phyloP scores from a whole-genome alignment of 2,888 invertebrate genomes.

The Allolobophora icterica region DNA sequence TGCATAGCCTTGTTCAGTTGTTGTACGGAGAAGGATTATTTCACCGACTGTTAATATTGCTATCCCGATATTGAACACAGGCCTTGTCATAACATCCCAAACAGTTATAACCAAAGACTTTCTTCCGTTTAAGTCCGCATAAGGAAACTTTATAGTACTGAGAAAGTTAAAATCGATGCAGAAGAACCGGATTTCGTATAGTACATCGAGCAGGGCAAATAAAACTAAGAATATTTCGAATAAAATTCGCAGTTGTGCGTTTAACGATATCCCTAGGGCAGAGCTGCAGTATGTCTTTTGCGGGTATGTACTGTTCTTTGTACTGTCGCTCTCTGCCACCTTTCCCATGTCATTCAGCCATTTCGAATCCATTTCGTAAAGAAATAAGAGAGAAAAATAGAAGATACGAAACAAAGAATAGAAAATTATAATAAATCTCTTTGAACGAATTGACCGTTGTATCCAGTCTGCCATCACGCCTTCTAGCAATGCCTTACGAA shows the following conservation, averaged over 20 bases:
- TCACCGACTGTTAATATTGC: not conserved
- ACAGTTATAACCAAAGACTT: not conserved
- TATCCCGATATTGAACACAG: not conserved
- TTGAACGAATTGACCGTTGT: not conserved
- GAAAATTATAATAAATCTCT: not conserved
- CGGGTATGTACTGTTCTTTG: not conserved
- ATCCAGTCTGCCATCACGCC: constrained; percentile 30
- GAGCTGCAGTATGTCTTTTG: not conserved
- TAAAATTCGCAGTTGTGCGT: no score
- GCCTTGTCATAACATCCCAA: not conserved
- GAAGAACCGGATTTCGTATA: not conserved
- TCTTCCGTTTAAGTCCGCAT: no score
- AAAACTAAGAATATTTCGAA: not conserved
- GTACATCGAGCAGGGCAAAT: not conserved
- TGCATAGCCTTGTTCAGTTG: not conserved
- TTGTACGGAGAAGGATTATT: not conserved
- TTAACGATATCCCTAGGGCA: not conserved
- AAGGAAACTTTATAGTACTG: not conserved
- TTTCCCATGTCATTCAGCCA: no score
- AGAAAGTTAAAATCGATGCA: not conserved
- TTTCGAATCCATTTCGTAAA: constrained; percentile 32
- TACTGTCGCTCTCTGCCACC: not conserved
- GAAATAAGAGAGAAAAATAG: not conserved
- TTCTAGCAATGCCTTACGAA: not conserved
- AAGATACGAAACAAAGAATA: not conserved